Evolutionary conservation across 2,113 vertebrate species (phyloP), one percentile per base, ranked within the genome.

Genomic region (Helogale parvula): DNA sequence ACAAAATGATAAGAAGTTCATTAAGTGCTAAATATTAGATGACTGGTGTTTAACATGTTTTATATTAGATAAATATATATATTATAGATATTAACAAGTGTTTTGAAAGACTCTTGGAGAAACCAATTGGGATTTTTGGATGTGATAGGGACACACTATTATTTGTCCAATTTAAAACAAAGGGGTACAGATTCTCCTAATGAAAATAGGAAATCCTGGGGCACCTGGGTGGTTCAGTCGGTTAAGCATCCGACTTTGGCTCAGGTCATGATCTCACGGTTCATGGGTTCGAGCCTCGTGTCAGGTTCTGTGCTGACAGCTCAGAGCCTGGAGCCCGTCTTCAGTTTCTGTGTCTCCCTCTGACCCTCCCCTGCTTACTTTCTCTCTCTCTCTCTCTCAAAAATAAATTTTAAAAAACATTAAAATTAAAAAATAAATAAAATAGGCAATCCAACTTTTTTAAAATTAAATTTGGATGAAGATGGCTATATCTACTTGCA

Each of bases 101-200:
- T 82, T 74, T 57, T 83, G 25, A 95, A 45, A 81, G 17, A 63
- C 65, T 71, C 68, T 45, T 95, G 9, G 31, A 87, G 50, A 86
- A 93, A 68, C 5, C 66, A 14, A 21, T 35, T 97, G 84, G 52
- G 7, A n/a, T 60, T 94, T 94, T 76, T 33, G 5, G 27, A 38
- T 85, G 60, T 76, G n/a, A 69, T 68, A 23, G 4, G 25, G 13
- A 86, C 13, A 76, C 16, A 83, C 38, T 45, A 29, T 88, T 95
- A 52, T 41, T 35, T 93, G 93, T 88, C 54, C 17, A 83, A 63
- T 12, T 66, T 89, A 82, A 95, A 94, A 76, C 57, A 85, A 81
- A 29, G 45, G 25, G 47, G 5, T 27, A 63, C 54, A 74, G 19
- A 6, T 95, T 80, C 38, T 17, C 14, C 50, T 31, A 60, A 25